Base-by-base conservation (phyloP, 2,797 vertebrate species). In the Choloepus didactylus region DNA sequence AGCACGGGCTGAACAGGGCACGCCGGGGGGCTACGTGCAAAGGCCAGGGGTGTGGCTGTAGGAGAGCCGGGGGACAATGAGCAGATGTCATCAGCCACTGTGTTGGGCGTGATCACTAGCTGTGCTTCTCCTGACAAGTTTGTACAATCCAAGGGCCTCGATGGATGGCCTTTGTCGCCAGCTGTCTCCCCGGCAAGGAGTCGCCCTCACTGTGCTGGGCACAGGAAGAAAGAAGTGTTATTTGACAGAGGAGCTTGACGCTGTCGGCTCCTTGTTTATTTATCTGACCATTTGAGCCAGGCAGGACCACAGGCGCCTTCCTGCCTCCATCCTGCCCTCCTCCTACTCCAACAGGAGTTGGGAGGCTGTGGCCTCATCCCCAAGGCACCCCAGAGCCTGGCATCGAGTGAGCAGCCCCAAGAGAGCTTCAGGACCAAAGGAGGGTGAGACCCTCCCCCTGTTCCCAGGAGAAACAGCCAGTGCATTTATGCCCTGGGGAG, bases 221-320 rank as follows among this genome's bases (percentile, higher is more conserved):
- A 3, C 89, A 92, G 96, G 96, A 95, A 96, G 92, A 95, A 96
- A 94, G 89, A 54, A 1, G 6, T 66, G 89, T 70, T 80, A 16
- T 62, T 77, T 54, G 60, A 14, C 23, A 0, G 8, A 69, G 77
- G 46, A 89, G 82, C 15, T 69, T 59, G 54, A 59, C 11, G 12
- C 62, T 54, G 38, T 23, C 46, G 7, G n/a, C 90, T 79, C 81
- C 35, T n/a, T 14, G 16, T 77, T 77, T 77, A 56, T 77, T 77
- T 96, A 66, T 92, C 59, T 49, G 46, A n/a, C 83, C 5, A 4
- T 83, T 23, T 62, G 56, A 9, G 59, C 29, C 29, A 66, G 91
- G 91, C 87, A 82, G 62, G 82, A 44, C 64, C 41, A n/a, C 38
- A 15, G 0, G 6, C 10, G 64, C 29, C 64, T 81, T 81, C 56